These are phyloP conservation scores for Spatulosminthurus flaviceps DNA, from an alignment of 2,888 invertebrate species.

Conservation along the genomic window DNA sequence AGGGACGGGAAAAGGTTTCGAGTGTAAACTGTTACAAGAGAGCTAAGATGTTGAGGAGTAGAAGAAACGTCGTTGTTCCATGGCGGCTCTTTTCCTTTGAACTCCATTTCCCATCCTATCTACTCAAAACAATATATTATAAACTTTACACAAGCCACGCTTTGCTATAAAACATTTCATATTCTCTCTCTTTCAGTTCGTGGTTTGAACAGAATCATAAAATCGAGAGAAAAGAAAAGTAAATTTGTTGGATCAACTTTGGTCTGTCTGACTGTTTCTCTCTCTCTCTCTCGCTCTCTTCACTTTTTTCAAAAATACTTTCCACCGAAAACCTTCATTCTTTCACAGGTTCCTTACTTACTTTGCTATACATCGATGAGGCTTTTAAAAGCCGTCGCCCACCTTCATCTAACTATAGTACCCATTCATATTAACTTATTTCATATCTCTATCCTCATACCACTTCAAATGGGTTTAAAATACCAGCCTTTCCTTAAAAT, in stretches of 20 bases:
- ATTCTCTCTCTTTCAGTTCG: conserved; percentile 28
- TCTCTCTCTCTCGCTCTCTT: background rate
- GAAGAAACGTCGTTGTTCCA: conserved; percentile 43
- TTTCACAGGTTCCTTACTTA: background rate
- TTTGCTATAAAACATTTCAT: conserved; percentile 42
- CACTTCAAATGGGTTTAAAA: background rate
- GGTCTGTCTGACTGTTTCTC: background rate
- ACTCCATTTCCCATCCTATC: conserved; percentile 41
- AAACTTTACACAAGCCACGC: conserved; percentile 40
- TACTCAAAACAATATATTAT: conserved; percentile 37
- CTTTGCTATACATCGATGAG: no score
- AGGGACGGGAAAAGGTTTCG: conserved; percentile 41
- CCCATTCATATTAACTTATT: background rate
- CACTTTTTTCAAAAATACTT: conserved; percentile 16
- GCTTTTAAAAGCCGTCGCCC: background rate
- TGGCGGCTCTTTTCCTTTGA: conserved; percentile 44
- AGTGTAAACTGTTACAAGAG: conserved; percentile 42
- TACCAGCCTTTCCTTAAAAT: background rate
- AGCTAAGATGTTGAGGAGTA: conserved; percentile 30
- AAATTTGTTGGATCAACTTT: conserved; percentile 42
- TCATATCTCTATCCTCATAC: background rate
- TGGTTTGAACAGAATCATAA: conserved; percentile 37
- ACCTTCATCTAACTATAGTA: background rate
- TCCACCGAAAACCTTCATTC: conserved; percentile 2
- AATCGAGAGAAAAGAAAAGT: conserved; percentile 41